Percentiles rank a stretch among this genome's conserved stretches.
Evolutionary conservation across 2,113 vertebrate species (phyloP).

Genomic region (Lagopus muta): DNA sequence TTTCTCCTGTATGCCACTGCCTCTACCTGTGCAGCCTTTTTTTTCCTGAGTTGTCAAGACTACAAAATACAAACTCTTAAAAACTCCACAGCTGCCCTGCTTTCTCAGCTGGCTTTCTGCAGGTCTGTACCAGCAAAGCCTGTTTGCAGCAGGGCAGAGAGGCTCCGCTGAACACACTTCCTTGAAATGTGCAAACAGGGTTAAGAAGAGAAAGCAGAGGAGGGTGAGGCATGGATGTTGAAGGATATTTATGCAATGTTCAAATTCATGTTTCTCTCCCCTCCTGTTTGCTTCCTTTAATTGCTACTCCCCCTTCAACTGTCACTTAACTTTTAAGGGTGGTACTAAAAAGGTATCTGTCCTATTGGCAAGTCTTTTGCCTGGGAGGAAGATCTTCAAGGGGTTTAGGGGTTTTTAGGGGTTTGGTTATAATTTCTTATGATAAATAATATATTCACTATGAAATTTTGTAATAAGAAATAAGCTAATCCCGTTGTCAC

Average conservation of each 20-base stretch:
- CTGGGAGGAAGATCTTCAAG: constrained; percentile 10
- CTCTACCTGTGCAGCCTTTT: constrained; percentile 33
- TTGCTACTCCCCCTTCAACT: neutral
- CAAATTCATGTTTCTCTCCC: neutral
- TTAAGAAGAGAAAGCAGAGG: neutral
- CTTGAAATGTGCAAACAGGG: constrained; percentile 13
- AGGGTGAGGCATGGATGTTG: neutral
- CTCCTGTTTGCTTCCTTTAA: neutral
- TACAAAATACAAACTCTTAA: constrained; percentile 12
- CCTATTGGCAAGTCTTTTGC: constrained; percentile 52
- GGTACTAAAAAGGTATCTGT: constrained; percentile 38
- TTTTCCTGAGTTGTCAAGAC: constrained; percentile 63
- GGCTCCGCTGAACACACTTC: neutral
- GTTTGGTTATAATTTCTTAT: constrained; percentile 63
- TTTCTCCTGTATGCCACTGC: neutral
- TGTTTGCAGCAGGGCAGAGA: fast-evolving
- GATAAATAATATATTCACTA: constrained; percentile 77
- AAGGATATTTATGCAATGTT: neutral
- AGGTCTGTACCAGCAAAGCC: fast-evolving
- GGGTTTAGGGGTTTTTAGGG: constrained; percentile 26
- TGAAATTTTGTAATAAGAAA: constrained; percentile 65
- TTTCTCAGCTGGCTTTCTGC: neutral
- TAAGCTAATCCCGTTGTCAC: constrained; percentile 60
- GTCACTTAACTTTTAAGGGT: constrained; percentile 19
- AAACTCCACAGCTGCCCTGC: neutral